Evolutionary conservation across 2,888 invertebrate species (phyloP), one percentile per base, ranked within the genome.

Genomic region (Cerceris ruficornis): DNA sequence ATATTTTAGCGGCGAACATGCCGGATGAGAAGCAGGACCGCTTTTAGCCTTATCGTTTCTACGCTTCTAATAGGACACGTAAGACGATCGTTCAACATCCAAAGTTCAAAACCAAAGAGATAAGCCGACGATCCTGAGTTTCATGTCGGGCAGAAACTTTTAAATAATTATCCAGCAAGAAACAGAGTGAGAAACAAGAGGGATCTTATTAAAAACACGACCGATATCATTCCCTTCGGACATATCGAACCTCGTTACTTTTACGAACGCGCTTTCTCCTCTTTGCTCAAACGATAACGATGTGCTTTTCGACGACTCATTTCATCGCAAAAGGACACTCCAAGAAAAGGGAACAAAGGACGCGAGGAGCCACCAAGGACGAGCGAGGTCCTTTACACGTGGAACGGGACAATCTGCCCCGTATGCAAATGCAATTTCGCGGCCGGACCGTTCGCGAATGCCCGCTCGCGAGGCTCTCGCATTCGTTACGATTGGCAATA

Each of bases 391-490:
- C 71, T 74, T 84, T 81, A 70, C 82, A 76, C 77, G 84, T 75
- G 84, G 72, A 84, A 86, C 84, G 84, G 86, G 84, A 85, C 85
- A 84, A 84, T 84, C 82, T 83, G 83, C 81, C 84, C 82, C 81
- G 84, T 89, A 90, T 90, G 89, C 88, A 90, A 90, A 90, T 90
- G 89, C 86, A 89, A 89, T 90, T 89, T 89, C 49, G 79, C 81
- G 75, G 74, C 68, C 39, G 46, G 65, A 43, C 50, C 55, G 60
- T 54, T 42, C 50, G 52, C 69, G 80, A 55, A 39, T 54, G 49
- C 59, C 65, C 61, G 57, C 71, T 42, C 75, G 65, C 72, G 73
- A 73, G 70, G 52, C 68, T 52, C 62, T 68, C 64, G 71, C 80
- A 72, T 73, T 72, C 74, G 76, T 87, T 89, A 86, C 83, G 87